Conservation (phyloP, 2,113 vertebrate species). For the Centropristis striata region DNA sequence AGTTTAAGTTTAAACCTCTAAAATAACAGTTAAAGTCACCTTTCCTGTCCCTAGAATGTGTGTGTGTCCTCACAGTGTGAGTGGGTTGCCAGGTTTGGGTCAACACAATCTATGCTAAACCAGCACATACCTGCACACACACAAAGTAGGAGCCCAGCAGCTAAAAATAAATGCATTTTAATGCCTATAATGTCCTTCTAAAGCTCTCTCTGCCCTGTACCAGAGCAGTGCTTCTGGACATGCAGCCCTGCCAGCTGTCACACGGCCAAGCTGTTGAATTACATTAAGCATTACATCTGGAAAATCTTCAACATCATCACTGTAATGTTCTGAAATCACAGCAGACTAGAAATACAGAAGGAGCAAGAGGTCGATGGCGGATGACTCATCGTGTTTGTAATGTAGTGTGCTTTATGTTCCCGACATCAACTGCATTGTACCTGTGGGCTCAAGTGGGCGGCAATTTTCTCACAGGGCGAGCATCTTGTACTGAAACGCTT, state of each 20-base stretch:
- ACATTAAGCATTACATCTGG: constrained; percentile 16
- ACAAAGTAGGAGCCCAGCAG: not conserved
- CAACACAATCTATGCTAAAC: not conserved
- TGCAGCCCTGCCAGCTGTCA: constrained; percentile 40
- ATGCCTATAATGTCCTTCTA: constrained; percentile 19
- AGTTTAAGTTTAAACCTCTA: not conserved
- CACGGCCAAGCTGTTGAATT: constrained; percentile 25
- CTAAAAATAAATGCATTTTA: constrained; percentile 13
- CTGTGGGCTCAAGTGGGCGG: constrained; percentile 53
- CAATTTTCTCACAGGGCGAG: constrained; percentile 41
- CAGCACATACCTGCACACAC: not conserved
- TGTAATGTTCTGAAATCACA: constrained; percentile 27
- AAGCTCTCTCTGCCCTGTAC: constrained; percentile 14
- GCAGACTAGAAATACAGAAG: not conserved
- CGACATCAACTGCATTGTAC: constrained; percentile 1
- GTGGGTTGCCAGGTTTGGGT: not conserved
- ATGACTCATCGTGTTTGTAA: constrained; percentile 35
- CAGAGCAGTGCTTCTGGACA: not conserved
- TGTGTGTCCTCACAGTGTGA: not conserved
- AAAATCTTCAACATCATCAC: constrained; percentile 9
- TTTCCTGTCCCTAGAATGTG: not conserved
- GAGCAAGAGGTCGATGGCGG: constrained; percentile 8
- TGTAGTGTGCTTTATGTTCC: constrained; percentile 17
- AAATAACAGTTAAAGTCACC: not conserved
- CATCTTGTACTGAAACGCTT: constrained; percentile 29